Conservation (phyloP, 2,797 vertebrate genomes). For the Petrocephalus sullivani region DNA sequence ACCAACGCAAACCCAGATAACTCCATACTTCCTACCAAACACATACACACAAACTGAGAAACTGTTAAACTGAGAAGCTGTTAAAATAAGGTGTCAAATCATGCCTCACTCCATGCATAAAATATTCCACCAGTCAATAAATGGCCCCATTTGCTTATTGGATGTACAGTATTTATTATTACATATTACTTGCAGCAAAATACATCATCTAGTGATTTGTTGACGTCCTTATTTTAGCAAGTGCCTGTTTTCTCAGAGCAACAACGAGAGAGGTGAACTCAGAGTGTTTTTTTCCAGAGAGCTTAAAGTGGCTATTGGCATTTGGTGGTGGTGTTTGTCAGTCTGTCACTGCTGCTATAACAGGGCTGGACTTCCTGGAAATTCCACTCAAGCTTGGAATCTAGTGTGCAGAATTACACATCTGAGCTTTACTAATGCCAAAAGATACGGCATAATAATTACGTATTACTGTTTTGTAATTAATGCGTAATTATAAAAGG, state of each 20-base stretch:
- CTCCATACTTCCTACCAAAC: not conserved
- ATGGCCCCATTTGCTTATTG: slow-evolving; percentile 30
- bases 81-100: not conserved
- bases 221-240: not conserved
- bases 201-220: not conserved
- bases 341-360: not conserved
- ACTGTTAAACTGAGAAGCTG: not conserved
- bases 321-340: not conserved
- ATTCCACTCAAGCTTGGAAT: not conserved
- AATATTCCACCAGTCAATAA: slow-evolving; percentile 27
- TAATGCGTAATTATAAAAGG: not conserved
- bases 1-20: not conserved
- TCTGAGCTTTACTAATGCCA: too few species aligned
- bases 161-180: not conserved
- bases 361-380: not conserved
- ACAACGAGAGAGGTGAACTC: not conserved
- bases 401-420: too few species aligned
- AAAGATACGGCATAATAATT: not conserved
- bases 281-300: not conserved
- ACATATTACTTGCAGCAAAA: not conserved
- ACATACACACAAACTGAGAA: not conserved
- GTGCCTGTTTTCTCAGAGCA: not conserved
- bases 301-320: not conserved
- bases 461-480: not conserved
- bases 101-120: not conserved